Percentiles rank a stretch among this genome's conserved stretches.
phyloP scores from a whole-genome alignment of 2,113 vertebrate species.

The Actenoides lindsayi region DNA sequence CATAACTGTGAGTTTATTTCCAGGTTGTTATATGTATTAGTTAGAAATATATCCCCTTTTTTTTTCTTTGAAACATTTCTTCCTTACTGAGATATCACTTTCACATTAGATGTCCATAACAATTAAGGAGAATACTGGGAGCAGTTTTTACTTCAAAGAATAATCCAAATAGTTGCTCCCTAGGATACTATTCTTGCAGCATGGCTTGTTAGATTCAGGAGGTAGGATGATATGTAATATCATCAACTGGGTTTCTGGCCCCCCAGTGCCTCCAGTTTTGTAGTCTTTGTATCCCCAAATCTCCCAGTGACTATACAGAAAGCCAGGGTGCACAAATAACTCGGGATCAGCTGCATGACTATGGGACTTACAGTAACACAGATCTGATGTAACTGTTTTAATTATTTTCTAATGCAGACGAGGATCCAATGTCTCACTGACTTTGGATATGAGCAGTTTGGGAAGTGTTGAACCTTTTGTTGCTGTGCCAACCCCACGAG shows the following conservation, averaged over 20 bases:
- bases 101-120: neutral
- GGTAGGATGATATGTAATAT: neutral
- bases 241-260: neutral
- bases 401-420: slow-evolving; percentile 77
- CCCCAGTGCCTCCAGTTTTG: neutral
- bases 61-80: neutral
- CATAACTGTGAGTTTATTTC: neutral
- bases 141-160: neutral
- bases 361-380: neutral
- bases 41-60: neutral
- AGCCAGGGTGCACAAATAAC: neutral
- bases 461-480: slow-evolving; percentile 87
- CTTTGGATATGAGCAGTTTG: slow-evolving; percentile 92
- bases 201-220: neutral
- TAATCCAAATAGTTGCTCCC: neutral
- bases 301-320: neutral
- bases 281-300: neutral
- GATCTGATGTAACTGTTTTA: neutral
- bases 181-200: neutral
- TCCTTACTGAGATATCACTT: neutral
- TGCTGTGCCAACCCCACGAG: slow-evolving; percentile 83
- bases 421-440: slow-evolving; percentile 94
- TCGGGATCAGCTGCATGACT: neutral
- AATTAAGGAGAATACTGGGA: neutral
- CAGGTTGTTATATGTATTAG: neutral